Base-by-base conservation (phyloP, 2,888 invertebrate genomes). In the Panopea generosa region DNA sequence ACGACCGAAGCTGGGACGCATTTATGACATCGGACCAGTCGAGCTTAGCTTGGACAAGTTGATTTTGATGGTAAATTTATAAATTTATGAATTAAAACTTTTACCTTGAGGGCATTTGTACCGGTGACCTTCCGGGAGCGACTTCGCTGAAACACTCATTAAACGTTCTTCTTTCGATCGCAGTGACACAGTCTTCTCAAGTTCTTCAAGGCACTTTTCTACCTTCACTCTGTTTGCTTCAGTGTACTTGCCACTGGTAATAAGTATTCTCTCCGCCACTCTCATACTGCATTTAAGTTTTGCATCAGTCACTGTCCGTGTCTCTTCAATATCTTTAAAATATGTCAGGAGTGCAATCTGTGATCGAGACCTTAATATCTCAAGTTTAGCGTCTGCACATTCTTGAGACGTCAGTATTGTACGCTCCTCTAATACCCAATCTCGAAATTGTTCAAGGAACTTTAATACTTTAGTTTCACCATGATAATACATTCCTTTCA, bases 81-180 rank as follows among this genome's bases (percentile, higher is more conserved):
- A n/a, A n/a, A n/a, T n/a, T n/a, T n/a, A n/a, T n/a, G n/a, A n/a
- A n/a, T n/a, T n/a, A n/a, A n/a, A n/a, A n/a, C n/a, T n/a, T n/a
- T 76, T 75, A 91, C 92, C 95, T 83, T 95, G 95, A 0, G 94
- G 95, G 91, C 96, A 96, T 89, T 95, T 95, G 90, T 93, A 96
- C 96, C 96, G 96, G 85, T 95, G 95, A 0, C 95, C 95, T 53
- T 93, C 92, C 50, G 88, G 91, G 29, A 95, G 86, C 0, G 93
- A 94, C 79, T 95, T 93, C 0, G 95, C 95, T 84, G 90, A 85
- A 0, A 95, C 93, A 57, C 96, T 94, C 92, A 94, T 88, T 20
- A 90, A 86, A 45, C 94, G 92, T 87, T 95, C 95, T 7, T 84
- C 78, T 1, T 93, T 91, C 1, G 84, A 84, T 4, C 24, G n/a